A percentile compares a stretch with the other conserved stretches of the same genome.
phyloP scores from a whole-genome alignment of 1,140 invertebrate genomes.

The Drosophila busckii region DNA sequence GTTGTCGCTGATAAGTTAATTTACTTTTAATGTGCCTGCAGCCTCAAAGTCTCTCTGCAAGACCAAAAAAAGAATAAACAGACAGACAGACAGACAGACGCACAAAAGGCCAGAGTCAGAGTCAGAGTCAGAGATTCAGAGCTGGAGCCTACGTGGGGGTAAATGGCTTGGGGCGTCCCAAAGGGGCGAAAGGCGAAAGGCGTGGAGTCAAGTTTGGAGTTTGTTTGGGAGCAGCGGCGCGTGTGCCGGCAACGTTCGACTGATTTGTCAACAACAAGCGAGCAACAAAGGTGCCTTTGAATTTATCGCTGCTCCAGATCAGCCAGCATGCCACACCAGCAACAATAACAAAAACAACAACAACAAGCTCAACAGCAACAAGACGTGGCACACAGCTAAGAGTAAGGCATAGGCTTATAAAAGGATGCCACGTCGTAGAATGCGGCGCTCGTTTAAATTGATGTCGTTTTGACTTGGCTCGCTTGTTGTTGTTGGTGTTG shows the following conservation, averaged over 20 bases:
- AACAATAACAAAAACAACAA: conserved; percentile 26
- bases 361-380: conserved; percentile 16
- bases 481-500: conserved; percentile 10
- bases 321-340: conserved; percentile 39
- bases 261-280: conserved; percentile 69
- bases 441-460: conserved; percentile 65
- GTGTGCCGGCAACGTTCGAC: conserved; percentile 65
- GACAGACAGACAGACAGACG: too few species aligned
- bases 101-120: too few species aligned
- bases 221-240: conserved; percentile 37
- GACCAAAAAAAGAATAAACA: too few species aligned
- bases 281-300: conserved; percentile 62
- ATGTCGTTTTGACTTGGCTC: conserved; percentile 37
- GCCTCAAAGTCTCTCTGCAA: too few species aligned
- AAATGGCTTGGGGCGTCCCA: conserved; percentile 70
- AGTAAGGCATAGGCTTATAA: conserved; percentile 19
- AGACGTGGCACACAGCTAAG: conserved; percentile 25
- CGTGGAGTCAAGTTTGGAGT: too few species aligned
- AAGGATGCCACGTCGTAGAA: conserved; percentile 27
- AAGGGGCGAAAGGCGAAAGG: too few species aligned
- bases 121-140: too few species aligned
- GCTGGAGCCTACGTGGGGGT: conserved; percentile 47
- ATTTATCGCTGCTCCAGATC: conserved; percentile 75
- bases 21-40: conserved; percentile 74
- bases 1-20: conserved; percentile 79